Percentiles rank a stretch among this genome's conserved stretches.
phyloP scores from a whole-genome alignment of 2,113 vertebrate genomes.

The Malurus melanocephalus region DNA sequence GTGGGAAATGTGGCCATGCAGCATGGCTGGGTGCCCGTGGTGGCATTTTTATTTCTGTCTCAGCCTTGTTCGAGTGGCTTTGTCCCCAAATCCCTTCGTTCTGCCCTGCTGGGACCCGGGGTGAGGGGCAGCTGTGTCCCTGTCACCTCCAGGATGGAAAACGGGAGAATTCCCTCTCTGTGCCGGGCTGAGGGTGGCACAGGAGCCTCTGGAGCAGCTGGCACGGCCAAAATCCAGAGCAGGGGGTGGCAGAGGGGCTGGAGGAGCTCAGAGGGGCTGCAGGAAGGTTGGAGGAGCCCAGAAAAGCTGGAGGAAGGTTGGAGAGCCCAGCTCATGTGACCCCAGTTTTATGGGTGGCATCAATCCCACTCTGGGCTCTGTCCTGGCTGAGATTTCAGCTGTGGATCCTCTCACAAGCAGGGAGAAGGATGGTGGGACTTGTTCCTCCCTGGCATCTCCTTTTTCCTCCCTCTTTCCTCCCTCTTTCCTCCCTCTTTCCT shows the following conservation, averaged over 20 bases:
- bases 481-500: background rate
- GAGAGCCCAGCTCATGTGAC: background rate
- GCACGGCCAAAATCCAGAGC: no score
- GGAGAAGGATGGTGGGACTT: background rate
- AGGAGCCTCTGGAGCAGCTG: background rate
- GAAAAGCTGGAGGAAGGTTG: background rate
- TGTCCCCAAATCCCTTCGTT: fast-evolving
- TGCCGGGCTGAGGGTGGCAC: background rate
- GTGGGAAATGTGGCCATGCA: background rate
- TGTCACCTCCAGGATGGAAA: fast-evolving
- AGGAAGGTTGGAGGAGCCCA: background rate
- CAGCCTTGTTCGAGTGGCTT: background rate
- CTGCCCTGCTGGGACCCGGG: fast-evolving
- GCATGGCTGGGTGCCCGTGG: background rate
- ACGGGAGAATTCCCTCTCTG: fast-evolving
- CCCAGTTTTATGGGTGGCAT: background rate
- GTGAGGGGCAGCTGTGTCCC: background rate
- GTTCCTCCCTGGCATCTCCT: background rate
- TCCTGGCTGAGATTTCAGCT: background rate
- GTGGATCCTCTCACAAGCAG: background rate
- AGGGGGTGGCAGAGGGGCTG: background rate
- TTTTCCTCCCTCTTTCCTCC: background rate
- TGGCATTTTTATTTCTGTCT: no score
- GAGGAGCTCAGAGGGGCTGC: no score
- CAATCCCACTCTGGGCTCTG: background rate